phyloP scores from a whole-genome alignment of 2,888 invertebrate genomes.

The Hypercompe scribonia region DNA sequence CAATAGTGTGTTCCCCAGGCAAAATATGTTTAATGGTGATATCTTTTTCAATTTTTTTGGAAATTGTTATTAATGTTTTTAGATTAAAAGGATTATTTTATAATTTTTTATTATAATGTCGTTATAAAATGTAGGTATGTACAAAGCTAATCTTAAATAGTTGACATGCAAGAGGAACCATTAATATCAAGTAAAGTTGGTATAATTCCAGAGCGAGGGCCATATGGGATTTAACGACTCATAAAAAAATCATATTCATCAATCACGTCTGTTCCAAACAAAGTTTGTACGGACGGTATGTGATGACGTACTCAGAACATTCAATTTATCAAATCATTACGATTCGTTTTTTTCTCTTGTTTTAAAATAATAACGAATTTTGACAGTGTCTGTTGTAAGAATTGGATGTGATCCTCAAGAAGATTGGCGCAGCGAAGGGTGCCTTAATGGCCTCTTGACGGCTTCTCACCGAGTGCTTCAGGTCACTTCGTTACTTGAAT shows the following conservation, averaged over 20 bases:
- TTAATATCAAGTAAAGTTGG: slow-evolving; percentile 50
- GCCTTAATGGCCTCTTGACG: slow-evolving; percentile 84
- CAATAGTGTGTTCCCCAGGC: slow-evolving; percentile 15
- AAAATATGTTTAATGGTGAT: not conserved
- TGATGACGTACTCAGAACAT: slow-evolving; percentile 49
- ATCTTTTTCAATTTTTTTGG: not conserved
- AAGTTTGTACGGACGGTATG: slow-evolving; percentile 46
- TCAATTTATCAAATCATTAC: slow-evolving; percentile 54
- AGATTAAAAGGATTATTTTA: not conserved
- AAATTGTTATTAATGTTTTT: not conserved
- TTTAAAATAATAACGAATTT: slow-evolving; percentile 62
- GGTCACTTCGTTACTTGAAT: slow-evolving; percentile 85
- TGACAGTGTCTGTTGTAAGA: slow-evolving; percentile 67
- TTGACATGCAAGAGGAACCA: slow-evolving; percentile 36
- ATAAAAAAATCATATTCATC: slow-evolving; percentile 58
- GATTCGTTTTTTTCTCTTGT: slow-evolving; percentile 43
- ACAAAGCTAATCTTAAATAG: slow-evolving; percentile 34
- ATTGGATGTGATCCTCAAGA: slow-evolving; percentile 80
- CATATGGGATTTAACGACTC: slow-evolving; percentile 55
- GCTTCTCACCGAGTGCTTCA: slow-evolving; percentile 77
- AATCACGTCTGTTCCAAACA: slow-evolving; percentile 53
- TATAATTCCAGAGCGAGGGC: slow-evolving; percentile 35
- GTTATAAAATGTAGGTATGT: not conserved
- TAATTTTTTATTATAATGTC: too few species aligned
- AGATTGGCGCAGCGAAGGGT: slow-evolving; percentile 80